These are phyloP conservation scores for Amphimedon queenslandica DNA, from an alignment of 37 sponge, comb jelly and placozoan genomes.

Conservation along the genomic window DNA sequence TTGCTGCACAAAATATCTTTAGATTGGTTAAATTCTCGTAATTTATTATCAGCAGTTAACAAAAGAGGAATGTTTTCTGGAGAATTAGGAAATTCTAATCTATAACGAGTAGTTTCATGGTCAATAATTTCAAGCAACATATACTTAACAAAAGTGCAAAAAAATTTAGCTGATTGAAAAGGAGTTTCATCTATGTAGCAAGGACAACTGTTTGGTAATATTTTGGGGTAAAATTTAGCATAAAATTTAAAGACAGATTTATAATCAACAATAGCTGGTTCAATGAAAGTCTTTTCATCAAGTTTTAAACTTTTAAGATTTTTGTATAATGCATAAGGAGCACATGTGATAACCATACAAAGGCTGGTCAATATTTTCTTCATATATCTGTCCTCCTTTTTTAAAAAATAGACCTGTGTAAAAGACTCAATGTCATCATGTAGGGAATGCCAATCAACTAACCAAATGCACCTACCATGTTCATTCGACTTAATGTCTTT, in stretches of 20 bases:
- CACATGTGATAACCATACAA: neutral
- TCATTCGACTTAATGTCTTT: no score
- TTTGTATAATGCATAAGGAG: neutral
- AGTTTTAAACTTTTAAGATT: neutral
- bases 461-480: neutral
- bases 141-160: neutral
- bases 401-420: neutral
- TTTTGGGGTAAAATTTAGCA: neutral
- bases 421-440: neutral
- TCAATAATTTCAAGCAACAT: neutral
- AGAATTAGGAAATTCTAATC: neutral
- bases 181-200: neutral
- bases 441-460: neutral
- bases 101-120: neutral
- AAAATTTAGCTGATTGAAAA: slow-evolving; percentile 10
- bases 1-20: slow-evolving; percentile 25
- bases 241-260: neutral
- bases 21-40: slow-evolving; percentile 12
- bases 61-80: neutral
- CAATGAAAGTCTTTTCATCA: no score
- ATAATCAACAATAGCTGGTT: no score
- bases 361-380: no score
- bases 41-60: slow-evolving; percentile 29
- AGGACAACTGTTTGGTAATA: neutral
- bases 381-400: neutral